Percentiles rank a stretch among this genome's conserved stretches.
Conservation (phyloP, 2,797 vertebrate species). For the Acomys russatus region DNA sequence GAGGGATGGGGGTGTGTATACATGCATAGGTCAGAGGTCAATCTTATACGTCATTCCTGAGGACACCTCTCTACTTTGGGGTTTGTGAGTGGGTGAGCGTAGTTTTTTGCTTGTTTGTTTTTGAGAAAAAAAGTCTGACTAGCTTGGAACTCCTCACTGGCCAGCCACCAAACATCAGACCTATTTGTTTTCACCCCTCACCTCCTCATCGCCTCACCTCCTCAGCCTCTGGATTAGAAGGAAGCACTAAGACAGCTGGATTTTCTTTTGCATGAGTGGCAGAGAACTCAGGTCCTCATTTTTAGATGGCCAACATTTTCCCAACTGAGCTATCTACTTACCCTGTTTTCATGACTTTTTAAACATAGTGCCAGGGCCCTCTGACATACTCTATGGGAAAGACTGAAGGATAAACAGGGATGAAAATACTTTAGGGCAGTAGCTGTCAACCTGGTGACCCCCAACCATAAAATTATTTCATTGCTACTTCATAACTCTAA, state of each 20-base stretch:
- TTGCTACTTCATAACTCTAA: neutral
- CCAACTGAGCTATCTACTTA: neutral
- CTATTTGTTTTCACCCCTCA: neutral
- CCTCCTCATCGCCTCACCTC: neutral
- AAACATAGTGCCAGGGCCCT: neutral
- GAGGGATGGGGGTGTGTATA: neutral
- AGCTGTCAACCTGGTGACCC: neutral
- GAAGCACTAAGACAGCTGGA: neutral
- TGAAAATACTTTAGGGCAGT: neutral
- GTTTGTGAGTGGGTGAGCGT: neutral
- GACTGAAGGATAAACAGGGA: neutral
- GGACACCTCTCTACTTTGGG: neutral
- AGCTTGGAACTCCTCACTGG: neutral
- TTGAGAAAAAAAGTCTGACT: neutral
- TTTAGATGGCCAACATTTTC: neutral
- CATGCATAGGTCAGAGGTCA: neutral
- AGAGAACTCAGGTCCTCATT: neutral
- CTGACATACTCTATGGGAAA: neutral
- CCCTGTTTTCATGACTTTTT: neutral
- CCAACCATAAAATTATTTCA: neutral
- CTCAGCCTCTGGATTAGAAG: neutral
- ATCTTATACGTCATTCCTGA: neutral
- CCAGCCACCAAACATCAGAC: neutral
- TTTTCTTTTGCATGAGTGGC: neutral
- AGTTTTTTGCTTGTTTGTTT: neutral